phyloP scores from a whole-genome alignment of 2,113 vertebrate species.

The Myocastor coypus region DNA sequence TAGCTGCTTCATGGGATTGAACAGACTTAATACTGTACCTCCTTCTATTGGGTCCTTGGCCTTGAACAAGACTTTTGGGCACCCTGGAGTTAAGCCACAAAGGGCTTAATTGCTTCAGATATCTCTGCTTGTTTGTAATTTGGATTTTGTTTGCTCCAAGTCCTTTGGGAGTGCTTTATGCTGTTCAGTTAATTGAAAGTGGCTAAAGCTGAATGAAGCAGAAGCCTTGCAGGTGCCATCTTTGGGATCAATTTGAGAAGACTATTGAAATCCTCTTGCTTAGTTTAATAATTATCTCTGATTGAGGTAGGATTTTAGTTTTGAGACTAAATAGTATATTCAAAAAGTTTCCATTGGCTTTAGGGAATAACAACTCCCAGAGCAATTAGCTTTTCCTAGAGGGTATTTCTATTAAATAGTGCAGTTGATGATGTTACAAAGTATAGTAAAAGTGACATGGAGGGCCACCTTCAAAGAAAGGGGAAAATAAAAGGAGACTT shows the following conservation, averaged over 20 bases:
- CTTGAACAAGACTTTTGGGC: conserved; percentile 67
- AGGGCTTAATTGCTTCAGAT: conserved; percentile 77
- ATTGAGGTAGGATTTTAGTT: conserved; percentile 81
- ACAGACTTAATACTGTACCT: conserved; percentile 21
- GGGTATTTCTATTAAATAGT: conserved; percentile 78
- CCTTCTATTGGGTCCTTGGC: neutral
- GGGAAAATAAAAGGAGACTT: neutral
- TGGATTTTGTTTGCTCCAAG: conserved; percentile 64
- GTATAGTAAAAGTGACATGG: neutral
- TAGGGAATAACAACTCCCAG: conserved; percentile 72
- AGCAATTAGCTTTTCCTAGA: conserved; percentile 84
- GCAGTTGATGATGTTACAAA: neutral
- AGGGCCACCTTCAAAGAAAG: neutral
- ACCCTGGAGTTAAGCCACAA: conserved; percentile 63
- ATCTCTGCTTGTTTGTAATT: conserved; percentile 78
- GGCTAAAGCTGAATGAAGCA: conserved; percentile 79
- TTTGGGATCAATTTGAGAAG: conserved; percentile 81
- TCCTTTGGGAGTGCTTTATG: conserved; percentile 77
- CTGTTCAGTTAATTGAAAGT: conserved; percentile 83
- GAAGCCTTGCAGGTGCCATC: conserved; percentile 69
- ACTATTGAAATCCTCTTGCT: conserved; percentile 81
- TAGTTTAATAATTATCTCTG: conserved; percentile 83
- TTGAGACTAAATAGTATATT: conserved; percentile 76
- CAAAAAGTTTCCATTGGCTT: conserved; percentile 75
- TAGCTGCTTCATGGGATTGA: neutral